Conservation (phyloP, 2,797 vertebrate species). For the Anisognathus igniventris region DNA sequence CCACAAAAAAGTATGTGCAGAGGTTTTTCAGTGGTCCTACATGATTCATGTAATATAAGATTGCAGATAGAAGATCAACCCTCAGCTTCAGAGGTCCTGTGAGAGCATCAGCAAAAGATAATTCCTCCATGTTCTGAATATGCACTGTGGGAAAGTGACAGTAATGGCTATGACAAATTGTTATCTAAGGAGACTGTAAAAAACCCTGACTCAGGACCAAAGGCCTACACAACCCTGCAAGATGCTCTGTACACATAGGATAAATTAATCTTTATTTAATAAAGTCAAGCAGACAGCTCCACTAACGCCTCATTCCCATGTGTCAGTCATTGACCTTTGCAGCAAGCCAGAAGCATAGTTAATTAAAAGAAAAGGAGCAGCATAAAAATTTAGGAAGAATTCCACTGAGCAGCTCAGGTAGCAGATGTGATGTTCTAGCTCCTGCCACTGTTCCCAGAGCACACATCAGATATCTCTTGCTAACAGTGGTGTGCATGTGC, state of each 20-base stretch:
- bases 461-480: background rate
- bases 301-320: background rate
- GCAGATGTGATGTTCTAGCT: background rate
- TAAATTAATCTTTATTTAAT: constrained; percentile 23
- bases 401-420: background rate
- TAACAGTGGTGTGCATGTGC: background rate
- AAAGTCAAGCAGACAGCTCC: background rate
- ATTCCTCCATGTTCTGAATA: background rate
- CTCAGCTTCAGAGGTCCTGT: background rate
- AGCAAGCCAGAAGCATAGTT: background rate
- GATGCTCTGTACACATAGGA: background rate
- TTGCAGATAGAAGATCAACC: background rate
- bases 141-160: background rate
- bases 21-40: background rate
- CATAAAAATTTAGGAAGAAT: background rate
- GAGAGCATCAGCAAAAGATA: background rate
- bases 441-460: background rate
- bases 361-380: background rate
- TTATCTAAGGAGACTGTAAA: background rate
- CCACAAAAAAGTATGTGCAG: background rate
- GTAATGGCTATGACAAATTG: background rate
- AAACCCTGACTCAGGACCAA: background rate
- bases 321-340: background rate
- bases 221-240: background rate
- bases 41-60: background rate